Base-by-base conservation (phyloP, 37 sponge, comb jelly and placozoan species). In the Beroe forskalii region DNA sequence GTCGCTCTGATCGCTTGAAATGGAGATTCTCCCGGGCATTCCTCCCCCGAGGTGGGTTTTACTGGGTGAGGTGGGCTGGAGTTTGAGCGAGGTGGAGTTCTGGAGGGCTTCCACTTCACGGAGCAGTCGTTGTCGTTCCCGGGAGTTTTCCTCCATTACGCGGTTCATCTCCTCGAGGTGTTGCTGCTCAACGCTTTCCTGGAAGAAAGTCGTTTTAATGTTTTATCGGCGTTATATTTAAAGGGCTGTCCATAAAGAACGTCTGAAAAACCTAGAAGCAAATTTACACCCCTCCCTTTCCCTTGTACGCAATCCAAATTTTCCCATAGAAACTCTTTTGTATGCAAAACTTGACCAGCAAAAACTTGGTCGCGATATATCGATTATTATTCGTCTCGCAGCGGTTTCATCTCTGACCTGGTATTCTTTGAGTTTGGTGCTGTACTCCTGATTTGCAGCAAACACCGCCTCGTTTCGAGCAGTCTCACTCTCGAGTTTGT, bases 71-170 rank as follows among this genome's bases (percentile, higher is more conserved):
- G 48, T 80, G 35, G 38, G 72, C 8, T 2, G 72, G 27, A 12
- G 35, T 44, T 38, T 40, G 44, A 22, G 8, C 17, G 86, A 33
- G 28, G 28, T 17, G 37, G 24, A 20, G 55, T 80, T 28, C 24
- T 44, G 37, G 30, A 80, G 86, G 48, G 42, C 23, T 42, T 80
- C 86, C 8, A 80, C 30, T 43, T 80, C 86, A 2, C 48, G 43
- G 86, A 80, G 86, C 23, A 80, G 86, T 43, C 55, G 44, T 25
- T 80, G 86, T 80, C 86, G 37, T 44, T 80, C 86, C 42, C 86
- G 44, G 44, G 55, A 44, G 55, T 38, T 80, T 17, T 80, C 86
- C 22, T 41, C 44, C 86, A 80, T 80, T 6, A 80, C 86, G 40
- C 55, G 37, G 86, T 80, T 80, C 30, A 80, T 38, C 1, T 80